A percentile compares a stretch with the other conserved stretches of the same genome.
These are phyloP conservation scores for Mesopsocus fuscifrons DNA, from an alignment of 2,888 invertebrate species.

Conservation along the genomic window DNA sequence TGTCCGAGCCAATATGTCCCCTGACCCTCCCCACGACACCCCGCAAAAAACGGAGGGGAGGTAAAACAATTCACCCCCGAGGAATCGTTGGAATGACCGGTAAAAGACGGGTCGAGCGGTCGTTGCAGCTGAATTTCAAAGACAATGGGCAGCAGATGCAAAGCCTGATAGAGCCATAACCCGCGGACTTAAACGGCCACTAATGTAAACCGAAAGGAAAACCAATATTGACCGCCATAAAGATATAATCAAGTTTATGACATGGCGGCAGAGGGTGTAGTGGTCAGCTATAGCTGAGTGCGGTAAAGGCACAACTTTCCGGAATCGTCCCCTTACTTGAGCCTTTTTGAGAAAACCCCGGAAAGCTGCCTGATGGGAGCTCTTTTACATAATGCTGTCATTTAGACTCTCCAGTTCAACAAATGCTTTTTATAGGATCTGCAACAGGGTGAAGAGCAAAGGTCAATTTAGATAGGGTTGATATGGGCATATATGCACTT, in stretches of 20 bases:
- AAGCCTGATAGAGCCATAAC: background rate
- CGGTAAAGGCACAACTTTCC: background rate
- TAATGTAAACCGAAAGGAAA: constrained; percentile 6
- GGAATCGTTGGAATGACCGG: background rate
- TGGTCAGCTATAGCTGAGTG: background rate
- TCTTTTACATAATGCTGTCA: constrained; percentile 10
- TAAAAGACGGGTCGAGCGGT: background rate
- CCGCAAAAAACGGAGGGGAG: background rate
- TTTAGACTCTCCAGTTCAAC: constrained; percentile 7
- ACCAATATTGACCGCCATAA: constrained; percentile 10
- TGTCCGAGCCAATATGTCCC: background rate
- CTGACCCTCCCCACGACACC: background rate
- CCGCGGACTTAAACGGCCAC: background rate
- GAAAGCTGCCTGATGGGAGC: background rate
- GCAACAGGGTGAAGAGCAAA: background rate
- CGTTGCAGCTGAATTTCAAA: background rate
- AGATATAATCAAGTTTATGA: constrained; percentile 10
- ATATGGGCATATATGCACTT: too few species aligned
- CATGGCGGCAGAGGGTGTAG: background rate
- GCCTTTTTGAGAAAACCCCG: background rate
- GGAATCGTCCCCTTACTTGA: background rate
- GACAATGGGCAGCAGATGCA: background rate
- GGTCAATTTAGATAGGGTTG: background rate
- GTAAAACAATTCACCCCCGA: background rate
- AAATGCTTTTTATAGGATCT: constrained; percentile 8